Evolutionary conservation across 1,140 invertebrate genomes (phyloP).

Genomic region (Neodiprion virginianus): DNA sequence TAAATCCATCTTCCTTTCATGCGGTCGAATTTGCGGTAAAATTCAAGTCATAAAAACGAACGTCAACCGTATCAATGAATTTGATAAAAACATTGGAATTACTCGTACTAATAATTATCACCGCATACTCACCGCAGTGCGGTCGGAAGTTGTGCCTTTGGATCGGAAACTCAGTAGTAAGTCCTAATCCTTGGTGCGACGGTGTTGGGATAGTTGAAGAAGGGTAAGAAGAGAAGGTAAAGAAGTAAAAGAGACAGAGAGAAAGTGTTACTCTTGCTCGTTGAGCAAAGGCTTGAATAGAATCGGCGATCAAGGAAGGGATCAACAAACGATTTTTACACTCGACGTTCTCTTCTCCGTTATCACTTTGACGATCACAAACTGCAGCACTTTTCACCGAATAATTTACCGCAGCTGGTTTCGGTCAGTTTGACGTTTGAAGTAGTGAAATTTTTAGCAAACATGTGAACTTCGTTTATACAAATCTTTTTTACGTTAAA

Average conservation of each 20-base stretch:
- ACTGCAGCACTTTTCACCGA: not conserved
- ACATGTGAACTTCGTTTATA: not conserved
- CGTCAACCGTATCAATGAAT: too few relatives aligned
- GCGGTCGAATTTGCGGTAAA: too few relatives aligned
- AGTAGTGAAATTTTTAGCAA: not conserved
- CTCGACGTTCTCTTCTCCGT: too few relatives aligned
- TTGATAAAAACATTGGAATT: too few relatives aligned
- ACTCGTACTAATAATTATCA: too few relatives aligned
- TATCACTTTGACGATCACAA: too few relatives aligned
- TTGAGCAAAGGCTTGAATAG: not conserved
- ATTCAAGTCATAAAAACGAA: too few relatives aligned
- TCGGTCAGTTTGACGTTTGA: not conserved
- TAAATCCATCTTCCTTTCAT: too few relatives aligned
- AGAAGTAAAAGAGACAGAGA: not conserved
- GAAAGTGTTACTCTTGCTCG: not conserved
- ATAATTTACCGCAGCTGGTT: not conserved
- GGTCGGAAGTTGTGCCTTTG: too few relatives aligned
- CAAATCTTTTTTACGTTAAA: not conserved
- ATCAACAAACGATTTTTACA: not conserved
- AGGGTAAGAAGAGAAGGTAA: not conserved
- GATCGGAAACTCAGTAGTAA: too few relatives aligned
- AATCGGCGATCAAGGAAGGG: not conserved
- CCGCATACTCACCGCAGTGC: too few relatives aligned
- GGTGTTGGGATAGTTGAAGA: not conserved
- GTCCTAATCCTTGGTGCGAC: not conserved